Evolutionary conservation across 2,113 vertebrate genomes (phyloP), one percentile per base, ranked within the genome.

Genomic region (Phyllopteryx taeniolatus): DNA sequence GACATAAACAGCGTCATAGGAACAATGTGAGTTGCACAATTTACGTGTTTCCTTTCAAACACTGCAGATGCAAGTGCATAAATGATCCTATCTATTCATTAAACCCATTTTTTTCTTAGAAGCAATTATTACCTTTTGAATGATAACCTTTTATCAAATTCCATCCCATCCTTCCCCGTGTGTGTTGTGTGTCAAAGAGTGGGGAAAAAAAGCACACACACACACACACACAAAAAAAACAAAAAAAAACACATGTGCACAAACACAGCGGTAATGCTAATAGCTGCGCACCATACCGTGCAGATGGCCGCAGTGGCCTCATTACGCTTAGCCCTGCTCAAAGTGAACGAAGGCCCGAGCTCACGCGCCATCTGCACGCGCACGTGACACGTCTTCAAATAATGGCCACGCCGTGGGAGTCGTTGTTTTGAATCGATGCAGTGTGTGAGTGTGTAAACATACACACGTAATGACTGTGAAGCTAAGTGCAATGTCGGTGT

Each of bases 181-280:
- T 39, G 49, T 68, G 53, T 66, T 54, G 8, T 51, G 57, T 76
- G 66, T 77, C 39, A 73, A 78, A 67, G 74, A 66, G 54, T 66
- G 76, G 67, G 69, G 59, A 62, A 59, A 59, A 59, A 31, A 5
- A 27, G 35, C 27, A 27, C 27, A 27, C 27, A 27, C 27, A 27
- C 27, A 27, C 27, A 27, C 27, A 27, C 27, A 27, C 27, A 27
- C 3, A 51, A 19, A 6, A 8, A 17, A 17, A 61, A 62, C 13
- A 39, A 51, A 19, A 17, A 8, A 17, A 19, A 61, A 62, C 13
- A 33, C 73, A 71, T 5, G 71, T 8, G 49, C 13, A 0, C 43
- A 0, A 68, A 71, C 84, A 82, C 76, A 72, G 69, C 77, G 67
- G 73, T 77, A 79, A 72, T 76, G 80, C 81, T 82, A 86, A 88